Evolutionary conservation across 1,140 invertebrate genomes (phyloP), one percentile per base, ranked within the genome.

Genomic region (Melitaea cinxia): DNA sequence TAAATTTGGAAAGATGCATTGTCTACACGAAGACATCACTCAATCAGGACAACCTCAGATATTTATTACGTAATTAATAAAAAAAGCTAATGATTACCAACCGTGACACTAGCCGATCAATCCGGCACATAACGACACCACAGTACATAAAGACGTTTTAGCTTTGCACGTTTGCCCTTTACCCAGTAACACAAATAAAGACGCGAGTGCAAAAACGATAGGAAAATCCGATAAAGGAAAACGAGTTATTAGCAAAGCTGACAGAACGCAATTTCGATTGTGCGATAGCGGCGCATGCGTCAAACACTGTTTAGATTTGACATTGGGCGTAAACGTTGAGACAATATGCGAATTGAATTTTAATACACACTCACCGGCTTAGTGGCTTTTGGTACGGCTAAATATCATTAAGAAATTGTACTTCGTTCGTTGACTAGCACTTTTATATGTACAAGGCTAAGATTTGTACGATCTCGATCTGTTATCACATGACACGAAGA

Each of bases 171-270:
- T 81, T 78, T 81, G 83, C 85, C 85, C 83, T 86, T 88, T 86
- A 86, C 85, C 85, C 67, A 88, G 77, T 88, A 77, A 88, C 83
- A 86, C 75, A 80, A 79, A 84, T 88, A 80, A 56, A 60, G 64
- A 67, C 65, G 59, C 55, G 65, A 72, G 67, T 69, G 70, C 72
- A 83, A 83, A 86, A 77, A 49, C 69, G 59, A 58, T 17, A 49
- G 28, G 39, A 12, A 14, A 21, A 14, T 23, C 2, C 28, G 26
- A 10, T 17, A 17, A 42, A 57, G 52, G 45, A 78, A 78, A 75
- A 58, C 28, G 50, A 55, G 62, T 73, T 65, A 66, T 73, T 57
- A n/a, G 7, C 23, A 5, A 2, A 45, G n/a, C 12, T 23, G 15
- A 70, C 65, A 78, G 70, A 73, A 72, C 28, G 28, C 68, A 77